Conservation (phyloP, 1,140 invertebrate genomes). For the Stratiolaelaps scimitus region DNA sequence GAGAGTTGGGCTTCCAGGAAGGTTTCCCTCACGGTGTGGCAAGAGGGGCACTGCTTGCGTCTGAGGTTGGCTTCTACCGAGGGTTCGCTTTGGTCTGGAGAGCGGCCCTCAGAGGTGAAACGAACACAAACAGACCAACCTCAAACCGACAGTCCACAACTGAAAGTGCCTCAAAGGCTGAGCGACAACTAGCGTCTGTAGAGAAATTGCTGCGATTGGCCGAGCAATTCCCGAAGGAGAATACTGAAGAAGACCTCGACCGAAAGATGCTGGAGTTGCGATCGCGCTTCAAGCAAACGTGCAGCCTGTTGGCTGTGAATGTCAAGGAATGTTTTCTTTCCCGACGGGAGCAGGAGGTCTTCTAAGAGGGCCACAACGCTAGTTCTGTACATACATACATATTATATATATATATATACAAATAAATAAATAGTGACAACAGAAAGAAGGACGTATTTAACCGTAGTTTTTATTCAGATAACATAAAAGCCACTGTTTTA, state of each 20-base stretch:
- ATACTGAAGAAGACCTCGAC: conserved; percentile 4
- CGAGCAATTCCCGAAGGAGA: not conserved
- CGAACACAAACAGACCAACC: not conserved
- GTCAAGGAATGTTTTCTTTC: not conserved
- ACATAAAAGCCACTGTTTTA: too few species aligned
- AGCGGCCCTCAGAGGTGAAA: not conserved
- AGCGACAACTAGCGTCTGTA: not conserved
- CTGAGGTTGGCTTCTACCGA: not conserved
- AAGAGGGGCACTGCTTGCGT: not conserved
- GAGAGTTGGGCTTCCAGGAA: not conserved
- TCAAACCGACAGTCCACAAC: not conserved
- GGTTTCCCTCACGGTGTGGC: not conserved
- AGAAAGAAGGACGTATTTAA: too few species aligned
- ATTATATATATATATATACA: too few species aligned
- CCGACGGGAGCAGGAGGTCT: too few species aligned
- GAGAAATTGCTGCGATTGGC: not conserved
- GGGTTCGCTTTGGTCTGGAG: not conserved
- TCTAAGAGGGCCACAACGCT: too few species aligned
- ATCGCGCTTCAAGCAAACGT: conserved; percentile 11
- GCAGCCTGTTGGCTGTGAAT: not conserved
- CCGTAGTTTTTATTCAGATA: too few species aligned
- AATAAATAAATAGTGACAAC: too few species aligned
- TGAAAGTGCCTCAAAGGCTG: not conserved
- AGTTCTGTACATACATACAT: too few species aligned
- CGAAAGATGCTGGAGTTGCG: not conserved